phyloP scores from a whole-genome alignment of 2,113 vertebrate genomes.

The Rutilus rutilus region DNA sequence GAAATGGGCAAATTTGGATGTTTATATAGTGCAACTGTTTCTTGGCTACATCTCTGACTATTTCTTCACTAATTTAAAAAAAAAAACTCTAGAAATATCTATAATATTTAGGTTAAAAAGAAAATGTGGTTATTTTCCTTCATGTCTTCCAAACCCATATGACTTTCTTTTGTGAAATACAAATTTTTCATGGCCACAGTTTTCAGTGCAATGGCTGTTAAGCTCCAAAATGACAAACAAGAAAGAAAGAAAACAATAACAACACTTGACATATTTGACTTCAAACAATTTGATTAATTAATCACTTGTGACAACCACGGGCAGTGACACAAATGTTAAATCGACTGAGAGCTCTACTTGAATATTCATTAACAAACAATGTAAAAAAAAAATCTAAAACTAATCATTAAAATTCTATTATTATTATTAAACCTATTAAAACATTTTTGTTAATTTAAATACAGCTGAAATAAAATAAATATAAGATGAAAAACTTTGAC shows the following conservation, averaged over 20 bases:
- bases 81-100: neutral
- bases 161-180: neutral
- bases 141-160: neutral
- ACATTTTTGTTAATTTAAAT: neutral
- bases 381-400: neutral
- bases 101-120: neutral
- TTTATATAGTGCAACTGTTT: slow-evolving; percentile 17
- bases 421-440: neutral
- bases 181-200: neutral
- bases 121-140: neutral
- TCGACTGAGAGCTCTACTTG: neutral
- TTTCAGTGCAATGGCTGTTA: neutral
- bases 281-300: neutral
- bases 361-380: neutral
- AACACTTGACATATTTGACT: neutral
- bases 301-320: neutral
- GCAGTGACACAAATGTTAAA: neutral
- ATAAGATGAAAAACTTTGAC: neutral
- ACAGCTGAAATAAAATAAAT: neutral
- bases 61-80: neutral
- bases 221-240: neutral
- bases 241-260: neutral
- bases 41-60: no score
- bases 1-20: neutral
- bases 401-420: no score